phyloP scores from a whole-genome alignment of 2,113 vertebrate species.

The Desmodus rotundus region DNA sequence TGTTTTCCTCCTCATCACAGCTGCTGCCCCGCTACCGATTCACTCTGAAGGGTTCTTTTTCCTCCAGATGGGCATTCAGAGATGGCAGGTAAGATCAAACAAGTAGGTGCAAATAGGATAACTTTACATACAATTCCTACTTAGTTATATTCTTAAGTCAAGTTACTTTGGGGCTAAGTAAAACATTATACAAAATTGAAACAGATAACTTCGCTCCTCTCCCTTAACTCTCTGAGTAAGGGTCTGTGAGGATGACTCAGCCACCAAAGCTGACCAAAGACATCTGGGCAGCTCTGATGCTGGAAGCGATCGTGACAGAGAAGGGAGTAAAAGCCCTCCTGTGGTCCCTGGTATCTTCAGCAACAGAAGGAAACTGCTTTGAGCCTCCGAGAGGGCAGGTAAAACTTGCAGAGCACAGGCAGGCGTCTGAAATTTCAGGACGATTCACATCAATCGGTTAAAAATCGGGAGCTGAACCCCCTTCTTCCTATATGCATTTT shows the following conservation, averaged over 20 bases:
- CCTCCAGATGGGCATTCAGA: background rate
- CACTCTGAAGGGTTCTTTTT: background rate
- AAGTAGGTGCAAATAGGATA: background rate
- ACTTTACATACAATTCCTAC: background rate
- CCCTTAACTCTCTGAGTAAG: conserved; percentile 97
- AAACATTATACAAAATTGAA: background rate
- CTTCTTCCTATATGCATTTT: background rate
- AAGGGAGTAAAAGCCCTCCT: conserved; percentile 93
- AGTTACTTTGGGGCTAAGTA: background rate
- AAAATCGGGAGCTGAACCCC: background rate
- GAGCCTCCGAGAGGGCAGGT: conserved; percentile 93
- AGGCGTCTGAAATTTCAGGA: conserved; percentile 86
- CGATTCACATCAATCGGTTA: background rate
- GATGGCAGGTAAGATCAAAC: background rate
- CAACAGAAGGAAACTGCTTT: conserved; percentile 93
- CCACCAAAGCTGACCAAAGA: conserved; percentile 90
- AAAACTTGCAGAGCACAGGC: conserved; percentile 93
- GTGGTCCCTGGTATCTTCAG: conserved; percentile 90
- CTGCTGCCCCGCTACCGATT: background rate
- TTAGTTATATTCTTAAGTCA: conserved; percentile 10
- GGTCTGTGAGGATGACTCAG: conserved; percentile 93
- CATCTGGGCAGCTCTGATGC: conserved; percentile 93
- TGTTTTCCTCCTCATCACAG: background rate
- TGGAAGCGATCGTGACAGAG: conserved; percentile 89
- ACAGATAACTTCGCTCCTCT: conserved; percentile 2